Base-by-base conservation (phyloP, 2,888 invertebrate genomes). In the Autographa gamma region DNA sequence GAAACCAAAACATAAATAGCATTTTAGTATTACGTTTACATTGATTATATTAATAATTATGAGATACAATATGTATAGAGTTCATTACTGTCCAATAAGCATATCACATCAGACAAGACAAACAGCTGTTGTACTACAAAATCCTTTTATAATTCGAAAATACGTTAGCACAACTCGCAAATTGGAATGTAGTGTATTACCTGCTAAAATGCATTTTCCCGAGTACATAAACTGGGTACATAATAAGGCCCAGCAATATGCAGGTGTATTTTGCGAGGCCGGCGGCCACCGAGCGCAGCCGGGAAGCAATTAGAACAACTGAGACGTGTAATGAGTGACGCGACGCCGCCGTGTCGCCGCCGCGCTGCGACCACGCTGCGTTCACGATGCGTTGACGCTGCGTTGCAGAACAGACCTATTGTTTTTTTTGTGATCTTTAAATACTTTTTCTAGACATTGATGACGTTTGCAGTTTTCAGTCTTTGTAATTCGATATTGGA, bases 251-350 rank as follows among this genome's bases (percentile, higher is more conserved):
- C 43, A 67, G 65, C 34, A 62, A 43, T 56, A 64, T 68, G 76
- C 64, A 63, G 43, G 67, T 78, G 54, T 34, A 64, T 65, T 38
- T 69, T 64, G 54, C 25, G 54, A 60, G 48, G 31, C 59, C 59
- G 66, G 52, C 66, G 58, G 52, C 66, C 34, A 34, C 48, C 66
- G 60, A 43, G 73, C 52, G 69, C 64, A 69, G 78, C 82, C 88
- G 88, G 89, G 85, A 91, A 91, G 86, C 90, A 92, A 93, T 93
- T 92, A 92, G 87, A 86, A 80, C 89, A 82, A 88, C 83, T 86
- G 87, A 86, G 82, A 88, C 90, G 88, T 90, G 89, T 91, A 92
- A 92, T 92, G 92, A 92, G 88, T 85, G 89, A 86, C 85, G 87
- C 70, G 31, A 38, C 58, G 77, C 61, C 41, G 34, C 60, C n/a